phyloP scores from a whole-genome alignment of 2,797 vertebrate genomes.

The Tapera naevia region DNA sequence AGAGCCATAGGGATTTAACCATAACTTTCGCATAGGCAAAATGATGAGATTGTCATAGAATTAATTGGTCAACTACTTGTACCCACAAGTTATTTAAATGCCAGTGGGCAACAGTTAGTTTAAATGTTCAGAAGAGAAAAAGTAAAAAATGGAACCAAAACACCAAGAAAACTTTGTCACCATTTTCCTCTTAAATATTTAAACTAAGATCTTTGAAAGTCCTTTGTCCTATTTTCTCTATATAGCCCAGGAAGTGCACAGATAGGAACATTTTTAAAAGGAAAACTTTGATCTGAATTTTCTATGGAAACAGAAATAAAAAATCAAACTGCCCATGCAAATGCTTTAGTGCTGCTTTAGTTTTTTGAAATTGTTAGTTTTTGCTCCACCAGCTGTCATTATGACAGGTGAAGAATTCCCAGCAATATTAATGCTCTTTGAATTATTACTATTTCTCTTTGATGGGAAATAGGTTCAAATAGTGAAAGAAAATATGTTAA shows the following conservation, averaged over 20 bases:
- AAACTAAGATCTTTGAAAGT: neutral
- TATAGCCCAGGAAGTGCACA: neutral
- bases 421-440: neutral
- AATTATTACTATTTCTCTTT: neutral
- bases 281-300: neutral
- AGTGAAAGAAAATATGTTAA: neutral
- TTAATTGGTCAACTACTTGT: neutral
- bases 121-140: neutral
- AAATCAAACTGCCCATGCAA: neutral
- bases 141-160: neutral
- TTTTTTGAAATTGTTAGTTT: neutral
- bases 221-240: neutral
- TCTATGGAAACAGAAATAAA: neutral
- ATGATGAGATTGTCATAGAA: neutral
- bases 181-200: neutral
- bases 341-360: neutral
- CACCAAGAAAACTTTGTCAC: neutral
- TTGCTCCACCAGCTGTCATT: neutral
- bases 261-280: neutral
- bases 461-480: neutral
- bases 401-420: neutral
- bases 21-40: neutral
- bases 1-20: neutral
- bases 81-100: neutral
- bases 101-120: neutral